Base-by-base conservation (phyloP, 2,888 invertebrate genomes). In the Xestia sexstrigata region DNA sequence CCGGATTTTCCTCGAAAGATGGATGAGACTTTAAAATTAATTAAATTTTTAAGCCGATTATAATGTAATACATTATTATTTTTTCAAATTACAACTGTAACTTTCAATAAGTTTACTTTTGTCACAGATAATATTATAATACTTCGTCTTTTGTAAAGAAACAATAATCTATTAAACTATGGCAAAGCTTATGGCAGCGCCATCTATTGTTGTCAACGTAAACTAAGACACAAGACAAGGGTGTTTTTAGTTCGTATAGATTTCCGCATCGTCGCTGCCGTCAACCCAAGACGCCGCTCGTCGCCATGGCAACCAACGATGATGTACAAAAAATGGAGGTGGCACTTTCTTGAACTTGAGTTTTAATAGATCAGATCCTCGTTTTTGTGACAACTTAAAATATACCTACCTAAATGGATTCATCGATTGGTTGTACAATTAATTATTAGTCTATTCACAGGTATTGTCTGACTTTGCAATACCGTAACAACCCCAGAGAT, bases 211-310 rank as follows among this genome's bases (percentile, higher is more conserved):
- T 5, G 13, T n/a, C 0, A 26, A 8, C 2, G 0, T 47, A 55
- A 78, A 87, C 85, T 80, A 81, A 82, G 71, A 81, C 42, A 77
- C 11, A 66, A 79, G 73, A 58, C 47, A 72, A 70, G 35, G 47
- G 62, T 70, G 62, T 15, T 30, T 26, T 58, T 84, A 88, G 88
- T 88, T 82, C 9, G 3, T 35, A 1, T 11, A 7, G 45, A 68
- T 73, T 81, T 70, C 87, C 85, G 76, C 80, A 35, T 49, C 78
- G 85, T 82, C 88, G 88, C 88, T 83, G 49, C 65, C 63, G 68
- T 79, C 78, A 26, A 13, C 20, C 23, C 30, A 63, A 83, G 76
- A 82, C 66, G 77, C 77, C 0, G 23, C 7, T 45, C 15, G 82
- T 87, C 75, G 26, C 71, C 49, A 88, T 88, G 58, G 79, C 66